phyloP scores from a whole-genome alignment of 2,797 vertebrate genomes.

The Eidolon dupreanum region DNA sequence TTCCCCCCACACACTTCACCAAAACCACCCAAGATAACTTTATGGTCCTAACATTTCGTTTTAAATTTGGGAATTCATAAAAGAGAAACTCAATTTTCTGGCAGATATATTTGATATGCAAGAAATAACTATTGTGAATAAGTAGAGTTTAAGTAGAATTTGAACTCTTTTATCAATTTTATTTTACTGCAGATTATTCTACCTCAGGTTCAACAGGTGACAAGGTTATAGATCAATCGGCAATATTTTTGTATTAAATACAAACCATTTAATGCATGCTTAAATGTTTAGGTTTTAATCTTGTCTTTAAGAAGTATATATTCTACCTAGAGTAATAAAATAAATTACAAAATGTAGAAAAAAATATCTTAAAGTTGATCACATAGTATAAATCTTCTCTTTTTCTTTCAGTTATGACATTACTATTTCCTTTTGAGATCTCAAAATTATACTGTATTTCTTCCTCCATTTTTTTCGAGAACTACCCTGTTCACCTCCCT shows the following conservation, averaged over 20 bases:
- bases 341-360: slow-evolving; percentile 31
- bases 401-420: slow-evolving; percentile 9
- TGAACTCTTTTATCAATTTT: not conserved
- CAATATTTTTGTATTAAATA: not conserved
- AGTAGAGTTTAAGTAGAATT: not conserved
- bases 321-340: not conserved
- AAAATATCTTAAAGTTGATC: not conserved
- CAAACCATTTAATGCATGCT: not conserved
- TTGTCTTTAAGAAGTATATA: not conserved
- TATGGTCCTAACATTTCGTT: slow-evolving; percentile 15
- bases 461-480: not conserved
- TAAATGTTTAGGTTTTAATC: not conserved
- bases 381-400: not conserved
- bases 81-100: slow-evolving; percentile 34
- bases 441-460: not conserved
- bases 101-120: not conserved
- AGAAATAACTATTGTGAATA: slow-evolving; percentile 26
- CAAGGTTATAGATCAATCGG: not conserved
- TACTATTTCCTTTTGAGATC: not conserved
- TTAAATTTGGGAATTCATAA: slow-evolving; percentile 14
- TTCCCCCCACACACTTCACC: not conserved
- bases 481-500: not conserved
- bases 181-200: not conserved
- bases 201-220: not conserved
- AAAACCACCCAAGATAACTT: not conserved